phyloP scores from a whole-genome alignment of 2,888 invertebrate species.

The Oscheius sp. region DNA sequence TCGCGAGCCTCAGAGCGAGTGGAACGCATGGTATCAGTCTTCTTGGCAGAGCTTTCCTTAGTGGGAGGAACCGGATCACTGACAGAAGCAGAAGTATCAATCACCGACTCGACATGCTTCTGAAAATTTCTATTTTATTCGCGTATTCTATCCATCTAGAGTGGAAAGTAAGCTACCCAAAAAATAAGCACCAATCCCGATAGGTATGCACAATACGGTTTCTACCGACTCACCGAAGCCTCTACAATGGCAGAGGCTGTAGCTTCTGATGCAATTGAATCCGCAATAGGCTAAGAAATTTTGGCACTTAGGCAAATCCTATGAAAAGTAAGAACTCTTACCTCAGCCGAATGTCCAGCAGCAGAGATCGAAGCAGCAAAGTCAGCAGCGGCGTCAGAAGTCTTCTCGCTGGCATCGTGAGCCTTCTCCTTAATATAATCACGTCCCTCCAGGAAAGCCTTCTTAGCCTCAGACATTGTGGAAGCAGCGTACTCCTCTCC shows the following conservation, averaged over 20 bases:
- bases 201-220: neutral
- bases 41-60: slow-evolving; percentile 15
- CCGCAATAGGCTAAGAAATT: slow-evolving; percentile 15
- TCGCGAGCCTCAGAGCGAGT: slow-evolving; percentile 41
- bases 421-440: slow-evolving; percentile 23
- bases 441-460: slow-evolving; percentile 31
- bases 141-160: no score
- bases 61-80: neutral
- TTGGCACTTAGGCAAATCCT: no score
- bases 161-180: neutral
- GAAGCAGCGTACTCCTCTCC: neutral
- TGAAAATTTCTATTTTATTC: no score
- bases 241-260: slow-evolving; percentile 25
- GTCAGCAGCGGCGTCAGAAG: slow-evolving; percentile 2
- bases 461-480: slow-evolving; percentile 33
- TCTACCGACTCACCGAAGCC: slow-evolving; percentile 16
- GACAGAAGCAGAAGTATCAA: neutral
- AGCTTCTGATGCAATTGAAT: slow-evolving; percentile 13
- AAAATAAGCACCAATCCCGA: neutral
- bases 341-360: slow-evolving; percentile 1
- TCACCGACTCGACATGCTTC: slow-evolving; percentile 4
- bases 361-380: neutral
- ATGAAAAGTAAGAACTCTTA: neutral
- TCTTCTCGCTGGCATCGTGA: slow-evolving; percentile 12
- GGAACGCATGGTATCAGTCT: slow-evolving; percentile 47